Percentiles rank a stretch among this genome's conserved stretches.
Evolutionary conservation across 2,888 invertebrate species (phyloP).

Genomic region (Timandra comae): DNA sequence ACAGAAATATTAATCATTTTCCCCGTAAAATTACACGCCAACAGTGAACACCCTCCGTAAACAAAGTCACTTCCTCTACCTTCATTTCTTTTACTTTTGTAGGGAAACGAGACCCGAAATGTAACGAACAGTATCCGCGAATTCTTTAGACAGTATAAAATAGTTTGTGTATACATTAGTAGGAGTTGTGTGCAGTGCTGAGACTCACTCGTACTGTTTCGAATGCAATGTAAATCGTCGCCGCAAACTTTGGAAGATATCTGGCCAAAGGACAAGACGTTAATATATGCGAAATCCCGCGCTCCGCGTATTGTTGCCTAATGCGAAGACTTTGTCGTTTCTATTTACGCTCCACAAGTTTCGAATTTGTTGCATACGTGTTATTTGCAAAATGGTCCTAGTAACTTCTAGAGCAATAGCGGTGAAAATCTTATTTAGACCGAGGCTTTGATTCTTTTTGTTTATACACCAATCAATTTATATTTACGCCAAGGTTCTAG

Average conservation of each 20-base stretch:
- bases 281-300: constrained; percentile 72
- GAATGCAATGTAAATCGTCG: constrained; percentile 73
- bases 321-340: constrained; percentile 60
- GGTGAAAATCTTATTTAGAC: no score
- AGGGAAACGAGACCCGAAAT: constrained; percentile 24
- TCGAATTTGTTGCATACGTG: constrained; percentile 11
- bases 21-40: neutral
- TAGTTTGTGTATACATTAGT: constrained; percentile 33
- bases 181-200: constrained; percentile 29
- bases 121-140: constrained; percentile 20
- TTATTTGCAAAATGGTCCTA: constrained; percentile 1
- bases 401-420: neutral
- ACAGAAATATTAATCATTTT: neutral
- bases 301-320: constrained; percentile 67
- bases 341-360: constrained; percentile 48
- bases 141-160: constrained; percentile 42
- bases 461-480: no score
- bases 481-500: no score
- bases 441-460: no score
- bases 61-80: constrained; percentile 4
- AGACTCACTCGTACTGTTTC: constrained; percentile 56
- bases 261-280: constrained; percentile 73
- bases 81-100: constrained; percentile 25
- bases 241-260: constrained; percentile 65
- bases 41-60: neutral